Conservation (phyloP, 2,113 vertebrate genomes). For the Marmota monax region DNA sequence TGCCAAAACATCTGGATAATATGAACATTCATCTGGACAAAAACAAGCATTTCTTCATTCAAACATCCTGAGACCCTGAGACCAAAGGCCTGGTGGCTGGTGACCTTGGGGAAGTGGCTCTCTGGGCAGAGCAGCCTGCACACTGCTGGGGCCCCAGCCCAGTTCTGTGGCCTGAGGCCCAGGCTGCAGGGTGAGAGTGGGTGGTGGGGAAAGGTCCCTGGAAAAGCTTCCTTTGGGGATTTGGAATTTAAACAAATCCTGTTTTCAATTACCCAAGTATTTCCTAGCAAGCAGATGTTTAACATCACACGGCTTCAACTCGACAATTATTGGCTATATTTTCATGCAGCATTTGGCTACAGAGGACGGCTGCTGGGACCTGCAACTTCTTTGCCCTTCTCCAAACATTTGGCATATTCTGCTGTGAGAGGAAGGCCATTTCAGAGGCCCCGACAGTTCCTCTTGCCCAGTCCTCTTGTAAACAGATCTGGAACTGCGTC, state of each 20-base stretch:
- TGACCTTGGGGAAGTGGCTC: not conserved
- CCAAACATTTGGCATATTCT: rapidly evolving
- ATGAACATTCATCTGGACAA: not conserved
- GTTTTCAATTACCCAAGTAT: slow-evolving; percentile 66
- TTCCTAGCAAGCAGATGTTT: slow-evolving; percentile 72
- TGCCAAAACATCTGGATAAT: slow-evolving; percentile 63
- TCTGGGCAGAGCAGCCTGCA: not conserved
- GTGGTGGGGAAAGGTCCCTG: not conserved
- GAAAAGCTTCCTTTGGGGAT: not conserved
- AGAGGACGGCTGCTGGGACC: too few relatives aligned
- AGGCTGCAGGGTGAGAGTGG: not conserved
- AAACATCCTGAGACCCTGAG: slow-evolving; percentile 13
- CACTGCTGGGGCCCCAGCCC: not conserved
- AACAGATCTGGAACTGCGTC: not conserved
- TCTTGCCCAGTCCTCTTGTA: not conserved
- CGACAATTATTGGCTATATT: not conserved
- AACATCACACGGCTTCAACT: slow-evolving; percentile 36
- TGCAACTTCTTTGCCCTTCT: not conserved
- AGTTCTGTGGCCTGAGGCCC: not conserved
- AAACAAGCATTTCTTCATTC: slow-evolving; percentile 31
- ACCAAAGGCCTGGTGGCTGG: slow-evolving; percentile 21
- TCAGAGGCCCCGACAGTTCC: too few relatives aligned
- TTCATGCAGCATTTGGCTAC: not conserved
- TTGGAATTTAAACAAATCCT: slow-evolving; percentile 60
- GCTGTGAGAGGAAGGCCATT: not conserved